Evolutionary conservation across 2,888 invertebrate species (phyloP), one percentile per base, ranked within the genome.

Genomic region (Pseudanteris insignis): DNA sequence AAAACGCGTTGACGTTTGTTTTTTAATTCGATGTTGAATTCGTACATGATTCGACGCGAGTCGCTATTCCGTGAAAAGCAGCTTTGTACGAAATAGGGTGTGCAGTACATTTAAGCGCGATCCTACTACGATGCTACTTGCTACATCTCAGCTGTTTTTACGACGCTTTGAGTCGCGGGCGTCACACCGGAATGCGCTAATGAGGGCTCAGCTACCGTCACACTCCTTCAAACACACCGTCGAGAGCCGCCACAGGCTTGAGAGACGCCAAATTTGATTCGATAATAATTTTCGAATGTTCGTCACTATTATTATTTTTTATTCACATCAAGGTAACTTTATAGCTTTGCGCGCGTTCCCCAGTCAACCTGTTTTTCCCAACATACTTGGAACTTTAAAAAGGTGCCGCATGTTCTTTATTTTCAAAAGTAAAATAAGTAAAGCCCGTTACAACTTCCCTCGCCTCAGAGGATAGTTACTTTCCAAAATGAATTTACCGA

Each of bases 101-200:
- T 50, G 57, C 57, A 41, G 46, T 55, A 44, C 61, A 61, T 66
- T 66, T 54, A 54, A 60, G 51, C 32, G 26, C 33, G 57, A 50
- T 54, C 53, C 51, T 53, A 55, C 64, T 60, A 48, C 57, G 64
- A 53, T 62, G 66, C 55, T 63, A 60, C 66, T 66, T 58, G 67
- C 67, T 68, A 75, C 74, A 74, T 77, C 74, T 77, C 76, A 75
- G 76, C 74, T 75, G 78, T 77, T 79, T 79, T 79, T 79, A 78
- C 76, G 78, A 77, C 75, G 72, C 78, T 79, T 78, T 78, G 77
- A 79, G 75, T 78, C 74, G 78, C 79, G 77, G 77, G 79, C 77
- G 79, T 79, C 79, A 78, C 75, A 74, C 73, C 76, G 79, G 79
- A 79, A 79, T 79, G 79, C 79, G 77, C 77, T 79, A 79, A 79